Percentiles rank a stretch among this genome's conserved stretches.
These are phyloP conservation scores for Lissonota sp. DNA, from an alignment of 2,888 invertebrate genomes.

Conservation along the genomic window DNA sequence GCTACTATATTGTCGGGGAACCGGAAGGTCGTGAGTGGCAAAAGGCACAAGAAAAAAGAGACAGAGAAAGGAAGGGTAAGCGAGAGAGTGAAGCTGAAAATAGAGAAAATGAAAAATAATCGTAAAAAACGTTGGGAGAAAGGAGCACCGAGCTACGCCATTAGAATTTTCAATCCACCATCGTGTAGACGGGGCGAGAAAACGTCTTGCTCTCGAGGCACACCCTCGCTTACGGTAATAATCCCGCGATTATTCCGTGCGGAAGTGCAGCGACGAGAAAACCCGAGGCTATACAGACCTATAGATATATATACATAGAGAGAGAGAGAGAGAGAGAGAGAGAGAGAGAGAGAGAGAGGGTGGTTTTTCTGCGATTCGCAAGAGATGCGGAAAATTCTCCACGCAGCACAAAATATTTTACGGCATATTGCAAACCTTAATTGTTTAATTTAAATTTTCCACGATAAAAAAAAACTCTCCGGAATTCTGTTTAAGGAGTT, in stretches of 20 bases:
- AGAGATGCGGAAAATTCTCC: no score
- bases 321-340: no score
- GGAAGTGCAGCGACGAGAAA: conserved; percentile 45
- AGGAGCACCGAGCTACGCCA: conserved; percentile 60
- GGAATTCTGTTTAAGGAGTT: no score
- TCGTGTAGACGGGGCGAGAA: conserved; percentile 39
- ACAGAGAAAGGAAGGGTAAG: conserved; percentile 1
- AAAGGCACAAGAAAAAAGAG: conserved; percentile 63
- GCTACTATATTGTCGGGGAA: conserved; percentile 66
- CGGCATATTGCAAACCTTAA: no score
- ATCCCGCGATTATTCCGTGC: conserved; percentile 71
- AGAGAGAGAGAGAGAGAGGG: no score
- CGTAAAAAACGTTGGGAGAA: conserved; percentile 5
- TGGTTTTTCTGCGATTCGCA: no score
- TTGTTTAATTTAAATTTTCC: no score
- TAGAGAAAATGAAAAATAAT: conserved; percentile 21
- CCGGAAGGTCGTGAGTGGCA: conserved; percentile 69
- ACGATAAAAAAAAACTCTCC: no score
- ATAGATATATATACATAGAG: background rate
- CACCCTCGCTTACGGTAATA: conserved; percentile 67
- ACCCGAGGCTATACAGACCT: background rate
- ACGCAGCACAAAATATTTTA: no score
- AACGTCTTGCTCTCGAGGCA: conserved; percentile 51
- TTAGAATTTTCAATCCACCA: conserved; percentile 70
- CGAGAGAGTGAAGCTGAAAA: conserved; percentile 48